Evolutionary conservation across 2,113 vertebrate genomes (phyloP).

Genomic region (Corvus hawaiiensis): DNA sequence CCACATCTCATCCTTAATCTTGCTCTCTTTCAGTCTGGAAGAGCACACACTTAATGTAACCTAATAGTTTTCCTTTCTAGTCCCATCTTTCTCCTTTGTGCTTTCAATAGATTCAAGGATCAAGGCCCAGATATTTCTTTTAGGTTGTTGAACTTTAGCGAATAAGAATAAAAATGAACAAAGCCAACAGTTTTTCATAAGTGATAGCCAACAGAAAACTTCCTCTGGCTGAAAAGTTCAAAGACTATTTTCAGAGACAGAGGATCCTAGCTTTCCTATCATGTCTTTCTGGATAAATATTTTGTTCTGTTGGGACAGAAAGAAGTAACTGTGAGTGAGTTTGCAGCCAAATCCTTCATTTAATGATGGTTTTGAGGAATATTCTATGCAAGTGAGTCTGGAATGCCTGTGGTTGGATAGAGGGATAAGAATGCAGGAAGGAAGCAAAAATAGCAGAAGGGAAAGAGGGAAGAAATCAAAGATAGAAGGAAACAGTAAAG

Average conservation of each 20-base stretch:
- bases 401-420: neutral
- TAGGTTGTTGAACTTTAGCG: neutral
- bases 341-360: neutral
- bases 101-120: conserved; percentile 30
- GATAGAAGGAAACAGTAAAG: neutral
- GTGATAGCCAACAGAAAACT: conserved; percentile 53
- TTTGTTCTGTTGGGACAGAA: neutral
- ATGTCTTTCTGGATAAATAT: neutral
- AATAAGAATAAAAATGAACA: conserved; percentile 42
- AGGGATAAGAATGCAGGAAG: neutral
- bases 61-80: conserved; percentile 9
- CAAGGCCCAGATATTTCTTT: conserved; percentile 29
- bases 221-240: conserved; percentile 49
- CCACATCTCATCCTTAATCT: neutral
- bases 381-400: neutral
- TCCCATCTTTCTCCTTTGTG: neutral
- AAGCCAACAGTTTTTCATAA: conserved; percentile 44
- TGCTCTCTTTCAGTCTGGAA: neutral
- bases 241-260: conserved; percentile 18
- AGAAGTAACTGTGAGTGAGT: neutral
- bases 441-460: neutral
- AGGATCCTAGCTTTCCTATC: neutral
- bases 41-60: neutral
- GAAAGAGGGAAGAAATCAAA: neutral
- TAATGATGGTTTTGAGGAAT: neutral